Evolutionary conservation across 2,888 invertebrate species (phyloP), one percentile per base, ranked within the genome.

Genomic region (Drosophila prolongata): DNA sequence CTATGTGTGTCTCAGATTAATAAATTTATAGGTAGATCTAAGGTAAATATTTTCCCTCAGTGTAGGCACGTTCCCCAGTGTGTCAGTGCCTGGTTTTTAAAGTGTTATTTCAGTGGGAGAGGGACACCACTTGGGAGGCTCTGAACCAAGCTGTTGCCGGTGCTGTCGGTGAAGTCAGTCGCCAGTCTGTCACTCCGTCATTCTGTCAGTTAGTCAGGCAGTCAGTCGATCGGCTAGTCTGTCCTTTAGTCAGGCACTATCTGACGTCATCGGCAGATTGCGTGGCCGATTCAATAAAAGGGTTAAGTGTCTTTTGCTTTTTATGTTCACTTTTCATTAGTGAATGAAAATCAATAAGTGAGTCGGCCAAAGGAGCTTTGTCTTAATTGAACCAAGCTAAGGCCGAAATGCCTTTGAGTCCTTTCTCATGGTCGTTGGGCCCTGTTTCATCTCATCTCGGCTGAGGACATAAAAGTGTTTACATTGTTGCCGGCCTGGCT

Each of bases 261-360:
- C 88, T 85, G 88, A 85, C 85, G 85, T 85, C 88, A 85, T 86
- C 87, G 68, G 62, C 57, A 83, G 88, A 85, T 88, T 88, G 78
- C 88, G 78, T 86, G 87, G 76, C 49, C 72, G 76, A 76, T 76
- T 76, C 76, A 67, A 76, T 75, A 85, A 88, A 85, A 79, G 85
- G 85, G 85, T 85, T 85, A 85, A 85, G 85, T 87, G 83, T 77
- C 69, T 62, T 66, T 69, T 68, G 62, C 58, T 64, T 77, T 80
- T 80, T 76, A 78, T 78, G 77, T 83, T 78, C 86, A 80, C 77
- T 80, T 86, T 85, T 88, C 84, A 85, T 85, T 85, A 88, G 84
- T 83, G 68, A 86, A 77, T 64, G 78, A 86, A 84, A 85, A 85
- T 85, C 85, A 83, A 85, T 85, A 47, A 47, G 58, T 34, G 38